Evolutionary conservation across 2,113 vertebrate species (phyloP).

Genomic region (Tylochromis polylepis): DNA sequence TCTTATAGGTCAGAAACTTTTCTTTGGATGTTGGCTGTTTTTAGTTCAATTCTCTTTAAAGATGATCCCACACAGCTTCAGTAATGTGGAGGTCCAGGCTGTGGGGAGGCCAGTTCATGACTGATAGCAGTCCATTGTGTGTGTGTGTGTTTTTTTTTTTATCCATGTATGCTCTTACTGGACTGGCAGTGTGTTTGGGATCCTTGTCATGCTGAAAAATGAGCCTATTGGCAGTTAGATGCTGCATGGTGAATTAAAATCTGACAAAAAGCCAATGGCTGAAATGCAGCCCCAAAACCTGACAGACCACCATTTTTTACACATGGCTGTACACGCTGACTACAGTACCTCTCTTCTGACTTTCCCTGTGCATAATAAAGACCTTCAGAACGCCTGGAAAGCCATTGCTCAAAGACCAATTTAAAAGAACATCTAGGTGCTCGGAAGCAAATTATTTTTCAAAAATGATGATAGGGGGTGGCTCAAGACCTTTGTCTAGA

Average conservation of each 20-base stretch:
- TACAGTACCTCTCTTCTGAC: not conserved
- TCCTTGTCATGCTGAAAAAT: not conserved
- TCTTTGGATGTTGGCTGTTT: not conserved
- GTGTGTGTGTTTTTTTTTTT: too few relatives aligned
- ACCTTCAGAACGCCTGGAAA: not conserved
- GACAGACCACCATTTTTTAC: not conserved
- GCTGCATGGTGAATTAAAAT: not conserved
- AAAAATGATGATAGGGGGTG: not conserved
- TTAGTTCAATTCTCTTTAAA: too few relatives aligned
- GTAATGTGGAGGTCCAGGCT: not conserved
- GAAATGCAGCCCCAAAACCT: not conserved
- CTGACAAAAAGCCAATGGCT: not conserved
- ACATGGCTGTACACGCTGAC: not conserved
- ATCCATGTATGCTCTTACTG: not conserved
- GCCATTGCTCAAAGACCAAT: not conserved
- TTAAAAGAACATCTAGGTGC: not conserved
- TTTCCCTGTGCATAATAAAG: not conserved
- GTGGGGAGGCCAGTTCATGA: too few relatives aligned
- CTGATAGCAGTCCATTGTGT: not conserved
- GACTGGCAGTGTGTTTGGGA: not conserved
- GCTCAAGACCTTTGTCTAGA: not conserved
- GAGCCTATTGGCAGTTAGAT: not conserved
- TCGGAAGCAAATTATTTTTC: not conserved
- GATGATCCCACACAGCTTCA: too few relatives aligned
- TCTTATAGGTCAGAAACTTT: not conserved